Percentiles rank a stretch among this genome's conserved stretches.
Conservation (phyloP, 2,888 invertebrate species). For the Exocentrus adspersus region DNA sequence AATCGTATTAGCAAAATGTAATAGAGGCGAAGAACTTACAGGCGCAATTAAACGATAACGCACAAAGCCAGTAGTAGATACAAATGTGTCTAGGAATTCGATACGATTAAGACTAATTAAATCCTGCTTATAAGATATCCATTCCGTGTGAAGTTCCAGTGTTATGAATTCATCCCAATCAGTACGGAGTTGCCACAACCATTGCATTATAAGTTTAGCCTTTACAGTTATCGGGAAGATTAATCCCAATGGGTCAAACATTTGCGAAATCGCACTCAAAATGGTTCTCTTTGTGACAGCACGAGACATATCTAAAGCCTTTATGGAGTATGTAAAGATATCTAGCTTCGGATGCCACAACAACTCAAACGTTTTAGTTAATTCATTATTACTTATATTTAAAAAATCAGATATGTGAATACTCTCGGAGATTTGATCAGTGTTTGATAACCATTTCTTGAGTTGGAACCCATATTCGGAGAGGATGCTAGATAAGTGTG, state of each 20-base stretch:
- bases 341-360: background rate
- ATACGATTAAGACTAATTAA: too few relatives aligned
- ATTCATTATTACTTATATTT: background rate
- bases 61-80: too few relatives aligned
- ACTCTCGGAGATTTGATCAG: background rate
- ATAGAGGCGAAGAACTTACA: too few relatives aligned
- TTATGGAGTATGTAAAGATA: background rate
- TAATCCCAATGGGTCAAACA: slow-evolving; percentile 14
- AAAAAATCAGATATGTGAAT: background rate
- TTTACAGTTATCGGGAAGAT: background rate
- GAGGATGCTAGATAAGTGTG: background rate
- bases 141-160: too few relatives aligned
- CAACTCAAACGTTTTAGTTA: background rate
- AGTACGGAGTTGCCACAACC: background rate
- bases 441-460: background rate
- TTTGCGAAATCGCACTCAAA: background rate
- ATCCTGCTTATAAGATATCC: too few relatives aligned
- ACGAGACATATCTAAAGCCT: background rate
- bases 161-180: slow-evolving; percentile 13
- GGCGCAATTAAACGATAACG: too few relatives aligned
- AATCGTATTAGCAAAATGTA: too few relatives aligned
- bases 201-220: slow-evolving; percentile 4
- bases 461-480: background rate
- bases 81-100: too few relatives aligned
- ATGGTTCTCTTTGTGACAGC: background rate